Percentiles rank a stretch among this genome's conserved stretches.
phyloP scores from a whole-genome alignment of 2,113 vertebrate genomes.

The Spea multiplicata region DNA sequence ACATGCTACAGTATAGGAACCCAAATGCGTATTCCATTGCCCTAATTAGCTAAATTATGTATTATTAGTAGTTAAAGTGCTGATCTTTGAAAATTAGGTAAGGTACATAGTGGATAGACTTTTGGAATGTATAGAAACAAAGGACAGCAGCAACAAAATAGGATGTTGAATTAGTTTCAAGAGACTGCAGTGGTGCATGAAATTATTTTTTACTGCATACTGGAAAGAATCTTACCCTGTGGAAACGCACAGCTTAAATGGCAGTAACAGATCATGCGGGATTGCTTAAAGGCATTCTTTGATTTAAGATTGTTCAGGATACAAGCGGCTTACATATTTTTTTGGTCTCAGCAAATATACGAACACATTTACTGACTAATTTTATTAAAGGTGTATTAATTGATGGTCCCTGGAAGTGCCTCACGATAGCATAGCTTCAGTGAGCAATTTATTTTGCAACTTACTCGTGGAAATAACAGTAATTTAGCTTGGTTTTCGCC shows the following conservation, averaged over 20 bases:
- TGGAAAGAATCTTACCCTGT: slow-evolving; percentile 67
- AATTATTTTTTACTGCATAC: slow-evolving; percentile 76
- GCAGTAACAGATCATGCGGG: slow-evolving; percentile 58
- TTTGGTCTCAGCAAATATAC: slow-evolving; percentile 7
- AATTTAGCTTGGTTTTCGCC: no score
- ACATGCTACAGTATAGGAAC: slow-evolving; percentile 33
- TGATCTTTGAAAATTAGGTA: slow-evolving; percentile 27
- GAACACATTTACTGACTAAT: not conserved
- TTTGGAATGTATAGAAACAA: slow-evolving; percentile 56
- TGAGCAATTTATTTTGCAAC: not conserved
- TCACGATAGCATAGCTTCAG: slow-evolving; percentile 4
- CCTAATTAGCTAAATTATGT: slow-evolving; percentile 54
- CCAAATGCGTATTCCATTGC: slow-evolving; percentile 50
- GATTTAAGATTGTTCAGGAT: slow-evolving; percentile 44
- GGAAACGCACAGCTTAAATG: slow-evolving; percentile 58
- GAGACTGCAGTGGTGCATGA: slow-evolving; percentile 79
- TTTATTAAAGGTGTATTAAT: slow-evolving; percentile 33
- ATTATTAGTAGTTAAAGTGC: slow-evolving; percentile 50
- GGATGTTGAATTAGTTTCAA: slow-evolving; percentile 74
- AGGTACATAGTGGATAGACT: slow-evolving; percentile 15
- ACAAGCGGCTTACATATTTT: slow-evolving; percentile 9
- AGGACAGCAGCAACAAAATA: slow-evolving; percentile 61
- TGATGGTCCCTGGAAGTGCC: slow-evolving; percentile 4
- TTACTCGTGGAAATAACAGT: not conserved
- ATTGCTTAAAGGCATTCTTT: slow-evolving; percentile 17